Conservation (phyloP, 2,113 vertebrate species). For the Prietella phreatophila region DNA sequence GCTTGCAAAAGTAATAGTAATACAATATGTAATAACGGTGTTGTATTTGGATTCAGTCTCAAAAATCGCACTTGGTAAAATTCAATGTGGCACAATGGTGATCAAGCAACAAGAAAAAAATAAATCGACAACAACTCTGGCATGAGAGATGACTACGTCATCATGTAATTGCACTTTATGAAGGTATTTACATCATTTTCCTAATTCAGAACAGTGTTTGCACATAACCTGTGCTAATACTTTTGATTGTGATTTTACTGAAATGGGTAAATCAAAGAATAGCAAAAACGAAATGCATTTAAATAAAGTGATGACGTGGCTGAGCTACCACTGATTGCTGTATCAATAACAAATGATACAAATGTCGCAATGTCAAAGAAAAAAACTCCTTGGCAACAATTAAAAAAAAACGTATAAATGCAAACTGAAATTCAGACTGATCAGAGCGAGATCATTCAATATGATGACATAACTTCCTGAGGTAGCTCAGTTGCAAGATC, state of each 20-base stretch:
- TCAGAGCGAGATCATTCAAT: slow-evolving; percentile 6
- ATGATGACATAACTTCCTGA: slow-evolving; percentile 60
- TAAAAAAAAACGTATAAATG: slow-evolving; percentile 2
- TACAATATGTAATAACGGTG: slow-evolving; percentile 33
- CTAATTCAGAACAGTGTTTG: slow-evolving; percentile 44
- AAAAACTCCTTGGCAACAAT: neutral
- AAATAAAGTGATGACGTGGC: slow-evolving; percentile 56
- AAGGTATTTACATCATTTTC: slow-evolving; percentile 59
- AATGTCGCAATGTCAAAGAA: neutral
- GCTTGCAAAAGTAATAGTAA: slow-evolving; percentile 5
- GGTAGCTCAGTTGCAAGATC: slow-evolving; percentile 75
- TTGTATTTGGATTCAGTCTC: slow-evolving; percentile 56
- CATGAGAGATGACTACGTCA: slow-evolving; percentile 51
- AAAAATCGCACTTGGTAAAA: slow-evolving; percentile 59
- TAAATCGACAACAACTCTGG: slow-evolving; percentile 44
- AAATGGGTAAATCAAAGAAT: slow-evolving; percentile 49
- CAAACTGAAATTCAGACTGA: slow-evolving; percentile 22
- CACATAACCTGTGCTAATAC: slow-evolving; percentile 56
- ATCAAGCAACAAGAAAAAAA: slow-evolving; percentile 50
- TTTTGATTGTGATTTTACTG: slow-evolving; percentile 54
- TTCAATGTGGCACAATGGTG: slow-evolving; percentile 66
- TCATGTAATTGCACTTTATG: slow-evolving; percentile 70
- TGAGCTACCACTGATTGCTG: slow-evolving; percentile 69
- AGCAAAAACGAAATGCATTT: slow-evolving; percentile 48
- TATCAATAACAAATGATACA: neutral